Base-by-base conservation (phyloP, 2,113 vertebrate genomes). In the Cisticola juncidis region DNA sequence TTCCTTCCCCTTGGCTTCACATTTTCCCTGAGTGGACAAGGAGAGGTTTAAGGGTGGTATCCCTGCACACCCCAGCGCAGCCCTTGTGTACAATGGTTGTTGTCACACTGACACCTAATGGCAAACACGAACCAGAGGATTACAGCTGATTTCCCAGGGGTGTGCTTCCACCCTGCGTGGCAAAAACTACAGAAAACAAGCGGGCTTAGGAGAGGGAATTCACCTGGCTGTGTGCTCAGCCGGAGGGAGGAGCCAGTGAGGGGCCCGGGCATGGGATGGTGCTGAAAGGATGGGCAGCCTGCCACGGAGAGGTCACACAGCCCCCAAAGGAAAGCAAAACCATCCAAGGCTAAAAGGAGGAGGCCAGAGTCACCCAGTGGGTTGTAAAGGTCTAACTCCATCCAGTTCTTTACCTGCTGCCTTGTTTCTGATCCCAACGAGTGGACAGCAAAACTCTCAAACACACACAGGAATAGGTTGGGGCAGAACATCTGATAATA, bases 91-190 rank as follows among this genome's bases (percentile, higher is more conserved):
- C 38, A 28, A 88, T 84, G 95, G 88, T 96, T 95, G 95, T 87
- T 96, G 96, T 96, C 95, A 96, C 94, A 97, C 94, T 97, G 96
- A 96, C 96, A 96, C 90, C 96, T 96, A 96, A 93, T 74, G 94
- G 94, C 92, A 95, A 91, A 92, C 19, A 57, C 0, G 72, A 92
- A 92, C 25, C 9, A 26, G 40, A 88, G 44, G 62, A 48, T 45
- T 16, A 42, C 5, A 3, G 38, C 68, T 53, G 14, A 53, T 51
- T 83, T 76, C 71, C 42, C 78, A 54, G 74, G 38, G 50, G 21
- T 38, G 48, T 28, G 42, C 24, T 77, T 73, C 57, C n/a, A 33
- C 35, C 58, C 24, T 12, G 0, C 2, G 47, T 8, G 77, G 54
- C 35, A 77, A 83, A 91, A 95, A 48, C 11, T 7, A n/a, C 2